phyloP scores from a whole-genome alignment of 2,797 vertebrate genomes.

The Carapus acus region DNA sequence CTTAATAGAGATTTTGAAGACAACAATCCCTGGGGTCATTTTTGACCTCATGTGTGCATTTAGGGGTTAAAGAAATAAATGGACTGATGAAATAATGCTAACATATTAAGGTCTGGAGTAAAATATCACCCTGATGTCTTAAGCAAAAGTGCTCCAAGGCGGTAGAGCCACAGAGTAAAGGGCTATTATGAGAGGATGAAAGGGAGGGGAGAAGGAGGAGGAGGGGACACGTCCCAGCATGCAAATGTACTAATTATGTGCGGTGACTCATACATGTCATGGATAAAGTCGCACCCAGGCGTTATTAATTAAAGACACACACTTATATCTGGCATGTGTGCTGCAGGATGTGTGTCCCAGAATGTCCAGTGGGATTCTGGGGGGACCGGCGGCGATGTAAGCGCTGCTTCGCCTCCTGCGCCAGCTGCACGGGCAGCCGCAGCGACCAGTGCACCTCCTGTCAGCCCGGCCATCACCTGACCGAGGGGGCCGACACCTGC shows the following conservation, averaged over 20 bases:
- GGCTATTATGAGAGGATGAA: background rate
- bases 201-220: background rate
- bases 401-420: constrained; percentile 84
- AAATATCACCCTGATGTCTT: too few relatives aligned
- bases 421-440: constrained; percentile 87
- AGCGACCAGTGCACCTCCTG: constrained; percentile 89
- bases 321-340: too few relatives aligned
- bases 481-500: constrained; percentile 81
- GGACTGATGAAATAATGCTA: too few relatives aligned
- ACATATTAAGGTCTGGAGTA: too few relatives aligned
- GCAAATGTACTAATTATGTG: background rate
- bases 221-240: background rate
- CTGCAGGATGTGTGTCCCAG: constrained; percentile 62
- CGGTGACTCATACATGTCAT: too few relatives aligned
- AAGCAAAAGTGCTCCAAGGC: background rate
- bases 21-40: too few relatives aligned
- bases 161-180: background rate
- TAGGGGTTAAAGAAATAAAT: too few relatives aligned
- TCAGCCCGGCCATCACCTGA: constrained; percentile 82
- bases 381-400: constrained; percentile 78
- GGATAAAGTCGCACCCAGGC: too few relatives aligned
- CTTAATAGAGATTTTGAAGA: too few relatives aligned
- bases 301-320: too few relatives aligned
- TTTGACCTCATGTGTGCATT: too few relatives aligned
- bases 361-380: constrained; percentile 70